These are phyloP conservation scores for Cephus spinipes DNA, from an alignment of 2,888 invertebrate species.

Conservation along the genomic window DNA sequence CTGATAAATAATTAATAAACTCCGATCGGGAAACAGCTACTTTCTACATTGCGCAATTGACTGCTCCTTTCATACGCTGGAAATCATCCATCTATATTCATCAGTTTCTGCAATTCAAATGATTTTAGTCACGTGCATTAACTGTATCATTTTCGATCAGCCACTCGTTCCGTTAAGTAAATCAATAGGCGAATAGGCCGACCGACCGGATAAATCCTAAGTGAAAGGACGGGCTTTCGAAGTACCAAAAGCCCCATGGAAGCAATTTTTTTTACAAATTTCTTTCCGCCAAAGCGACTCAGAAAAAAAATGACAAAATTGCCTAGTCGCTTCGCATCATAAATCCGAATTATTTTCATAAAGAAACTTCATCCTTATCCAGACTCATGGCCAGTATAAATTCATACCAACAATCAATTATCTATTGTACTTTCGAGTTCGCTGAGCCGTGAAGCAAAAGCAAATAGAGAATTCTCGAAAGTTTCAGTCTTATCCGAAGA, in stretches of 20 bases:
- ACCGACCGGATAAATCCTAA: background rate
- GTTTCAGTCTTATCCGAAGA: background rate
- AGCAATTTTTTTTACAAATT: too few species aligned
- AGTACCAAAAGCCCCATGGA: background rate
- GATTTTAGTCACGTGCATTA: background rate
- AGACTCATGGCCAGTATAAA: background rate
- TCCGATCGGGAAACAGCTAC: conserved; percentile 7
- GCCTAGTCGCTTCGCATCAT: background rate
- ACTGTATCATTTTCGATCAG: background rate
- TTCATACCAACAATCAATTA: background rate
- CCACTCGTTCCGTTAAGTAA: background rate
- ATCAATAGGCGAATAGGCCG: background rate
- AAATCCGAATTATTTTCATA: background rate
- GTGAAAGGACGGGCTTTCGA: background rate
- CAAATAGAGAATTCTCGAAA: background rate
- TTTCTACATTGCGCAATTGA: conserved; percentile 17
- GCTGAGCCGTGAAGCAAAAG: background rate
- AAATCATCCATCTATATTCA: conserved; percentile 16
- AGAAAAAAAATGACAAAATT: too few species aligned
- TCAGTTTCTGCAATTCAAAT: background rate
- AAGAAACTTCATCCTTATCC: background rate
- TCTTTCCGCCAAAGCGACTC: too few species aligned
- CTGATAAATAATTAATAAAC: conserved; percentile 23
- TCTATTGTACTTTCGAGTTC: background rate
- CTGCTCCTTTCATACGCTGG: conserved; percentile 12